Conservation (phyloP, 2,113 vertebrate species). For the Panurus biarmicus region DNA sequence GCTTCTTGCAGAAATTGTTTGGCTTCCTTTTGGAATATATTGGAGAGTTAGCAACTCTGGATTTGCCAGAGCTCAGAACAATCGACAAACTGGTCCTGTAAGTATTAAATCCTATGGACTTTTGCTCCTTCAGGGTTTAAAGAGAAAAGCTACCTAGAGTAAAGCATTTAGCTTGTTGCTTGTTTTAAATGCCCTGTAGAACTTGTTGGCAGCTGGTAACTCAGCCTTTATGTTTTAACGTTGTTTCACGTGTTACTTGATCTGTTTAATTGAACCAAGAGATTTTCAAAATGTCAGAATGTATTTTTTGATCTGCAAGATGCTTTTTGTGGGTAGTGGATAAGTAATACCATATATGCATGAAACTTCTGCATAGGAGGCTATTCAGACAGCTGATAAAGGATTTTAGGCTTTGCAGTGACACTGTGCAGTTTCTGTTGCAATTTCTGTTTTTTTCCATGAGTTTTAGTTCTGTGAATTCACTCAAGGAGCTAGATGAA, state of each 20-base stretch:
- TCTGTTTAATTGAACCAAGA: neutral
- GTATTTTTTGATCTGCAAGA: neutral
- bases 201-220: neutral
- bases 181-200: neutral
- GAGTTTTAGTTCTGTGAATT: neutral
- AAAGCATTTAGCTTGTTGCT: neutral
- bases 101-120: conserved; percentile 56
- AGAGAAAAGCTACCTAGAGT: neutral
- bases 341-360: neutral
- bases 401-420: neutral
- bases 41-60: conserved; percentile 76
- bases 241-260: neutral
- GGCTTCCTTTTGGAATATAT: conserved; percentile 88
- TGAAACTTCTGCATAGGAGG: neutral
- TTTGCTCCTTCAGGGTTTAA: neutral
- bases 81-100: conserved; percentile 83
- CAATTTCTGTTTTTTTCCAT: neutral
- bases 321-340: neutral
- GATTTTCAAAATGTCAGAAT: neutral
- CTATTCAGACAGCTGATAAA: neutral
- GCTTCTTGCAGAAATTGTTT: conserved; percentile 81
- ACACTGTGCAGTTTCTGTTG: neutral
- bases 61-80: conserved; percentile 76
- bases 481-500: neutral
- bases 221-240: neutral